A percentile compares a stretch with the other conserved stretches of the same genome.
phyloP scores from a whole-genome alignment of 2,797 vertebrate genomes.

The Clarias pachynema region DNA sequence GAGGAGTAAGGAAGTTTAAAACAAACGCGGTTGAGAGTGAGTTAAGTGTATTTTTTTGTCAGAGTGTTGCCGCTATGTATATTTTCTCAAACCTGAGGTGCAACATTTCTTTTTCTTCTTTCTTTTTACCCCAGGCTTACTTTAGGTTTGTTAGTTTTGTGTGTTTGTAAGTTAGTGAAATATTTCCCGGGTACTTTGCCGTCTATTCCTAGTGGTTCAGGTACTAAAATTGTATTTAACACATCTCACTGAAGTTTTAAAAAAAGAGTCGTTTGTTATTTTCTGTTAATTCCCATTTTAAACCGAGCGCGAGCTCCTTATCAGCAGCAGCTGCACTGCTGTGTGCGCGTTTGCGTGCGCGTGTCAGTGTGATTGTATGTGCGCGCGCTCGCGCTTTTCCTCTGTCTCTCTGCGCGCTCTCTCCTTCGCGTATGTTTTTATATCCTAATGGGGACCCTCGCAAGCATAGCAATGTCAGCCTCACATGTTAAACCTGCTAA shows the following conservation, averaged over 20 bases:
- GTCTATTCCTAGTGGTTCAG: background rate
- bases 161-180: background rate
- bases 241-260: background rate
- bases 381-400: background rate
- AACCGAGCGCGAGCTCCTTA: slow-evolving; percentile 3
- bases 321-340: slow-evolving; percentile 24
- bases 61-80: background rate
- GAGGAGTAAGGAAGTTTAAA: slow-evolving; percentile 1
- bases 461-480: background rate
- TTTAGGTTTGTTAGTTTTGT: background rate
- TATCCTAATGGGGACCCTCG: background rate
- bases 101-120: background rate
- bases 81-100: background rate
- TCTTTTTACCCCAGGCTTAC: background rate
- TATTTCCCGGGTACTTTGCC: background rate
- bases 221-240: background rate
- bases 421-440: background rate
- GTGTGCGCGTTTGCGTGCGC: background rate
- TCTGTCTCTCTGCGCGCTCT: no score
- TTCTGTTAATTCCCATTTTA: slow-evolving; percentile 1
- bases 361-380: background rate
- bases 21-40: background rate
- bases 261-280: slow-evolving; percentile 16
- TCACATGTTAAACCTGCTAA: background rate
- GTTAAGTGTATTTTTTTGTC: no score